These are phyloP conservation scores for Recurvirostra avosetta DNA, from an alignment of 2,113 vertebrate species.

Conservation along the genomic window DNA sequence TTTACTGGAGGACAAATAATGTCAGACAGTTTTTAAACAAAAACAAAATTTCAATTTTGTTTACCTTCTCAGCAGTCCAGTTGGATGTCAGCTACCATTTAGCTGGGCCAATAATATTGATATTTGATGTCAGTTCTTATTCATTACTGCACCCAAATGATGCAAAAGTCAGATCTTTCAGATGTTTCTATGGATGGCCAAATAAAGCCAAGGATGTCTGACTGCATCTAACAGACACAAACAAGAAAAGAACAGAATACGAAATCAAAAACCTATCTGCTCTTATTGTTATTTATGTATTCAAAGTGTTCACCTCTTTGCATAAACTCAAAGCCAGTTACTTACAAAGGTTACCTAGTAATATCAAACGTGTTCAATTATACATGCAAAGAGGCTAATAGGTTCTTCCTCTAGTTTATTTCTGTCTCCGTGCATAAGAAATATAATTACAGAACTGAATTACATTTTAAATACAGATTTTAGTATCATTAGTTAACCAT, in stretches of 20 bases:
- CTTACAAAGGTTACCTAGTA: constrained; percentile 43
- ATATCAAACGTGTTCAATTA: constrained; percentile 47
- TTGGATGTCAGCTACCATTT: constrained; percentile 75
- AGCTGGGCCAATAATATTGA: constrained; percentile 74
- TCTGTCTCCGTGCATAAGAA: constrained; percentile 39
- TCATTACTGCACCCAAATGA: constrained; percentile 67
- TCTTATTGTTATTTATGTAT: constrained; percentile 58
- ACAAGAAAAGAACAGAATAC: constrained; percentile 57
- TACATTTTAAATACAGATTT: constrained; percentile 44
- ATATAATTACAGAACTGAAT: constrained; percentile 56
- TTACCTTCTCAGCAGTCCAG: constrained; percentile 65
- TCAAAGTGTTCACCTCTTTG: constrained; percentile 31
- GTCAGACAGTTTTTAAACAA: constrained; percentile 67
- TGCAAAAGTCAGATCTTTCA: constrained; percentile 67
- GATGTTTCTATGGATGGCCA: constrained; percentile 44
- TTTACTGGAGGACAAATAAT: constrained; percentile 73
- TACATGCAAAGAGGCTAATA: constrained; percentile 56
- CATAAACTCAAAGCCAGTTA: constrained; percentile 47
- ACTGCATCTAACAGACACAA: constrained; percentile 31
- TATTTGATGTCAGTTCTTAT: constrained; percentile 78
- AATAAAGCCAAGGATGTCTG: constrained; percentile 24
- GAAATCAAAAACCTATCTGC: constrained; percentile 17
- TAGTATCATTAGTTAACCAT: constrained; percentile 11
- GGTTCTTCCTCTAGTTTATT: constrained; percentile 56
- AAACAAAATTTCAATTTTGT: constrained; percentile 72